phyloP scores from a whole-genome alignment of 2,888 invertebrate species.

The Petrophora chlorosata region DNA sequence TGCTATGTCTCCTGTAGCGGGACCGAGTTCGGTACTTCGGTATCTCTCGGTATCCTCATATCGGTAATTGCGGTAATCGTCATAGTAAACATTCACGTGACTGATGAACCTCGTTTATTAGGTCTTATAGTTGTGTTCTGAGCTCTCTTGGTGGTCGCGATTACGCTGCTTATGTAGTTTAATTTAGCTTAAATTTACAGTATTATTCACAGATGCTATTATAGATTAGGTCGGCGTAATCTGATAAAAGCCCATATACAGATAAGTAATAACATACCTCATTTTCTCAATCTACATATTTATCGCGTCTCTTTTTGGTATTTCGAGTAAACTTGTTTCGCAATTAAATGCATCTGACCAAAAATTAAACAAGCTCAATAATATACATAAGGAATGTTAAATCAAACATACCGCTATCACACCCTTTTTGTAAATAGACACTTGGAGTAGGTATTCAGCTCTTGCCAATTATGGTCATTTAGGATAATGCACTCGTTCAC shows the following conservation, averaged over 20 bases:
- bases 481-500: slow-evolving; percentile 62
- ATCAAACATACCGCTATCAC: slow-evolving; percentile 21
- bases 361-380: slow-evolving; percentile 2
- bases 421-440: slow-evolving; percentile 43
- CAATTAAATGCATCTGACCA: background rate
- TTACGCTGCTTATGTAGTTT: slow-evolving; percentile 6
- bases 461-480: slow-evolving; percentile 55
- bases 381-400: slow-evolving; percentile 7
- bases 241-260: too few species aligned
- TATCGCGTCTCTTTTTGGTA: background rate
- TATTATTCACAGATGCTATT: slow-evolving; percentile 8
- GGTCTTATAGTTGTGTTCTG: background rate
- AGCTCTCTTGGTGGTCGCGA: slow-evolving; percentile 10
- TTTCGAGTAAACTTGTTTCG: background rate
- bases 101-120: slow-evolving; percentile 15
- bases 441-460: slow-evolving; percentile 43
- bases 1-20: slow-evolving; percentile 12
- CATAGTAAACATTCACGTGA: slow-evolving; percentile 25
- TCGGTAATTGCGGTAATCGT: slow-evolving; percentile 36
- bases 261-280: too few species aligned
- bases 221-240: slow-evolving; percentile 1
- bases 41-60: slow-evolving; percentile 22
- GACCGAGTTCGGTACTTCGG: slow-evolving; percentile 23
- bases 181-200: slow-evolving; percentile 6
- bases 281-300: background rate